Evolutionary conservation across 2,888 invertebrate species (phyloP).

Genomic region (Xylophagus ater): DNA sequence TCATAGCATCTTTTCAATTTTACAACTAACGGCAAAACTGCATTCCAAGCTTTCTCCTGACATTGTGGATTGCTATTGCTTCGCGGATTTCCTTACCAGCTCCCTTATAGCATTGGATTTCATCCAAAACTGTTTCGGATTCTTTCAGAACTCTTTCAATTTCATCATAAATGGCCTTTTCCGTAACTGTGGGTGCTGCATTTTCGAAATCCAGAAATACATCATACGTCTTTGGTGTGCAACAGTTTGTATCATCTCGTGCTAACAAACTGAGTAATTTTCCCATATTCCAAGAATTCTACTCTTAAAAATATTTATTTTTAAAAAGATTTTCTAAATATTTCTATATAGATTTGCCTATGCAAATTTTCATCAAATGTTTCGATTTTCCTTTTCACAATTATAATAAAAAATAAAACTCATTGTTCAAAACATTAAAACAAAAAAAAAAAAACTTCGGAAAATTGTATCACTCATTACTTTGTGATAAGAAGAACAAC

Average conservation of each 20-base stretch:
- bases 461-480: too few species aligned
- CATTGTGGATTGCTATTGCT: slow-evolving; percentile 78
- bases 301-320: too few species aligned
- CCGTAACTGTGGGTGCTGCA: slow-evolving; percentile 76
- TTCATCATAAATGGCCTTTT: slow-evolving; percentile 68
- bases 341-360: too few species aligned
- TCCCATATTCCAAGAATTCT: too few species aligned
- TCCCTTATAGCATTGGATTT: slow-evolving; percentile 80
- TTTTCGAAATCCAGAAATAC: slow-evolving; percentile 90
- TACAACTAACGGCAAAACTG: slow-evolving; percentile 75
- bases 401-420: too few species aligned
- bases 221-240: slow-evolving; percentile 77
- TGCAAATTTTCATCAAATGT: too few species aligned
- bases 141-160: slow-evolving; percentile 71
- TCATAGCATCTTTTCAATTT: slow-evolving; percentile 80
- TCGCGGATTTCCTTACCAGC: slow-evolving; percentile 82
- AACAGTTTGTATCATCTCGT: slow-evolving; percentile 75
- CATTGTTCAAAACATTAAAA: too few species aligned
- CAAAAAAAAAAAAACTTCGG: too few species aligned
- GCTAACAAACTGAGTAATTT: slow-evolving; percentile 76
- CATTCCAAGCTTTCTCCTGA: slow-evolving; percentile 74
- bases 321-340: too few species aligned
- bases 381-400: too few species aligned
- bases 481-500: too few species aligned
- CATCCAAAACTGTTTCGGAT: slow-evolving; percentile 68